Base-by-base conservation (phyloP, 1,140 invertebrate genomes). In the Fragariocoptes setiger region DNA sequence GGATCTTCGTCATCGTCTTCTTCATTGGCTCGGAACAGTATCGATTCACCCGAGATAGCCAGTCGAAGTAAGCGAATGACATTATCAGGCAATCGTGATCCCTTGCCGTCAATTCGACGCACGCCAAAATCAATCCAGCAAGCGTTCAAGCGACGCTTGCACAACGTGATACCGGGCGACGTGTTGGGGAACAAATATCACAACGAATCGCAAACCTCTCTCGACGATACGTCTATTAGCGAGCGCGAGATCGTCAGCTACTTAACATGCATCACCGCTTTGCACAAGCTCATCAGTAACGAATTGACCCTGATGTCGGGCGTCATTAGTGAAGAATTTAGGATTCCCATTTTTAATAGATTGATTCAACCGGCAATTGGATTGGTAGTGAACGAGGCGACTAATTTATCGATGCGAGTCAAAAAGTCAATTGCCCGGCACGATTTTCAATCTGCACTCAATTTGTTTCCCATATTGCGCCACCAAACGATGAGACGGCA, bases 181-280 rank as follows among this genome's bases (percentile, higher is more conserved):
- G 17, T 19, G 12, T 13, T 41, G 12, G 40, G 35, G 13, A 19
- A 14, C 15, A 40, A 19, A 14, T 39, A 37, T 19, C 21, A 36
- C 18, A 38, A 44, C 3, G 15, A 42, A 16, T 20, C 19, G 39
- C 18, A 35, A 21, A 13, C 16, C 19, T 41, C 25, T 8, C 8
- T 31, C 8, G 25, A 31, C 22, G 41, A 41, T 19, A n/a, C 43
- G 16, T 45, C 41, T 0, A 47, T 49, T 48, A 52, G 40, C 50
- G 76, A 78, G 55, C 69, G 72, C 53, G 78, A 85, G 56, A 72
- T 79, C 62, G 76, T 82, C 50, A 71, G 76, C 51, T 83, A 80
- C 57, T 58, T 83, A 41, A 66, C 74, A n/a, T 66, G 75, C 48
- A 68, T 85, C 1, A 71, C 76, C 21, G 78, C 74, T 4, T 59